These are phyloP conservation scores for Patella caerulea DNA, from an alignment of 2,888 invertebrate genomes.

Conservation along the genomic window DNA sequence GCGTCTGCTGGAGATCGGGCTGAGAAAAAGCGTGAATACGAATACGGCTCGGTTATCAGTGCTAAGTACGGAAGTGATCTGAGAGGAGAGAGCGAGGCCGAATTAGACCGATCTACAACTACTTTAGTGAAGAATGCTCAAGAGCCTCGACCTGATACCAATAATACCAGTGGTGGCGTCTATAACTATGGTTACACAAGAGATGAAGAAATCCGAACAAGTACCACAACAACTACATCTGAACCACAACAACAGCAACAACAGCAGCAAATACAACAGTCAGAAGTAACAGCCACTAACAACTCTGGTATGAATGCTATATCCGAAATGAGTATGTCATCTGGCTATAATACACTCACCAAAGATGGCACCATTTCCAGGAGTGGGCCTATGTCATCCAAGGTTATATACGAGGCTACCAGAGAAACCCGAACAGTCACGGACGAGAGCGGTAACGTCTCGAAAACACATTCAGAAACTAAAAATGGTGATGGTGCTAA, in stretches of 20 bases:
- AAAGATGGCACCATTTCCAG: neutral
- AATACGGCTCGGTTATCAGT: slow-evolving; percentile 6
- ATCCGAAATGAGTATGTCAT: slow-evolving; percentile 6
- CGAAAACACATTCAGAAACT: neutral
- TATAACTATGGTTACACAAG: no score
- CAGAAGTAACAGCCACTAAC: neutral
- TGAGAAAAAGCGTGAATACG: slow-evolving; percentile 2
- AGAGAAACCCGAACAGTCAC: slow-evolving; percentile 8
- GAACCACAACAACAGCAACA: no score
- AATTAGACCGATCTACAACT: neutral
- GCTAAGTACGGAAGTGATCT: neutral
- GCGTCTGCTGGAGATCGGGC: neutral
- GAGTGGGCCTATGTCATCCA: neutral
- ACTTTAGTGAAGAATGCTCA: neutral
- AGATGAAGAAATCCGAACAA: no score
- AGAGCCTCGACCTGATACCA: no score
- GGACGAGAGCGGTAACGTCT: slow-evolving; percentile 1
- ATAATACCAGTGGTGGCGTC: no score
- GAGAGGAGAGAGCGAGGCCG: neutral
- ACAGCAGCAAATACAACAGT: neutral
- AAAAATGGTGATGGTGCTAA: slow-evolving; percentile 6
- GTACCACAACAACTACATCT: neutral
- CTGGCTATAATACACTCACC: neutral
- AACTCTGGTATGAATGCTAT: slow-evolving; percentile 5
- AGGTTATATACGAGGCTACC: neutral